These are phyloP conservation scores for Lissocephala sabroskyi DNA, from an alignment of 2,888 invertebrate species.

Conservation along the genomic window DNA sequence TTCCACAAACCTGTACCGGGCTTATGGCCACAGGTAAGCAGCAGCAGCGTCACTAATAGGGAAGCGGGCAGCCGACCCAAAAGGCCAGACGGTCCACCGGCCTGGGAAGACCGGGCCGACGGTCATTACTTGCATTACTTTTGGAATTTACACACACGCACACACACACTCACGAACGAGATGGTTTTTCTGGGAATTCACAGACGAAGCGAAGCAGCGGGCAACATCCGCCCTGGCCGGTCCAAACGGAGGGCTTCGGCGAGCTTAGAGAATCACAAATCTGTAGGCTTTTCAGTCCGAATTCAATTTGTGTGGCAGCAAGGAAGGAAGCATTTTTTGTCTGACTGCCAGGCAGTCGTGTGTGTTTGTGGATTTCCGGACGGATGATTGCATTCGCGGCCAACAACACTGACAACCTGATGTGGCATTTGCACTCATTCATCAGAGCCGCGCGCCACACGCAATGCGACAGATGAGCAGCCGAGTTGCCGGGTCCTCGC, in stretches of 20 bases:
- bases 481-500: slow-evolving; percentile 8
- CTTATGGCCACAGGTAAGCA: slow-evolving; percentile 48
- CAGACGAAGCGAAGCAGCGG: not conserved
- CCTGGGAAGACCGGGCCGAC: slow-evolving; percentile 22
- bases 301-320: slow-evolving; percentile 31
- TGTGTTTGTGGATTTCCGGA: slow-evolving; percentile 55
- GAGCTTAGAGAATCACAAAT: slow-evolving; percentile 19
- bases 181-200: slow-evolving; percentile 53
- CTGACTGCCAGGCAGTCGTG: slow-evolving; percentile 14
- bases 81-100: slow-evolving; percentile 12
- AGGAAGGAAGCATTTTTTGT: slow-evolving; percentile 34
- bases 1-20: slow-evolving; percentile 58
- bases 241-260: not conserved
- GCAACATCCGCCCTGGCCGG: not conserved
- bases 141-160: slow-evolving; percentile 46
- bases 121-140: slow-evolving; percentile 53
- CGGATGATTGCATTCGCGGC: slow-evolving; percentile 57
- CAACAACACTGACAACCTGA: slow-evolving; percentile 32
- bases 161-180: slow-evolving; percentile 15
- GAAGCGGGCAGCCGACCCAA: not conserved
- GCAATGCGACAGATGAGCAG: slow-evolving; percentile 38
- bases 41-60: slow-evolving; percentile 49
- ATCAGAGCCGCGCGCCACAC: slow-evolving; percentile 54
- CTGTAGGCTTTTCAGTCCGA: slow-evolving; percentile 48
- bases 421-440: slow-evolving; percentile 55